Percentiles rank a stretch among this genome's conserved stretches.
phyloP scores from a whole-genome alignment of 2,797 vertebrate species.

The Urosaurus nigricauda region DNA sequence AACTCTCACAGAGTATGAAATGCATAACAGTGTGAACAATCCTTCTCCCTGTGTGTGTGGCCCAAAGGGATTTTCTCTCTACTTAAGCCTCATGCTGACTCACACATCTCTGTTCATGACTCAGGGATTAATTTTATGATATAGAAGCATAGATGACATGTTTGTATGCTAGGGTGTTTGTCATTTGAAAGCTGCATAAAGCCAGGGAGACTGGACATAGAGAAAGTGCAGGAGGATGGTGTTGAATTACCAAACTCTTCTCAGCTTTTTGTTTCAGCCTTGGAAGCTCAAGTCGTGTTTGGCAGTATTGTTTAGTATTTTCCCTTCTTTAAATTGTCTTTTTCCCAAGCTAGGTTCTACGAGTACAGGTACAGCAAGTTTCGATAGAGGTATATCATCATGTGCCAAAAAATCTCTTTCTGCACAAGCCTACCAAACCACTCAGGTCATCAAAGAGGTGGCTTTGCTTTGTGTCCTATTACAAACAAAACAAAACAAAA shows the following conservation, averaged over 20 bases:
- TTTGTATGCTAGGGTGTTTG: neutral
- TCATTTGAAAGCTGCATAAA: neutral
- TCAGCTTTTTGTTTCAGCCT: neutral
- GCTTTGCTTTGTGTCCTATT: neutral
- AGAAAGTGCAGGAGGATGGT: neutral
- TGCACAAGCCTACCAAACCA: neutral
- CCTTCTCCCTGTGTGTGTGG: constrained; percentile 9
- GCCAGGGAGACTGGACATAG: neutral
- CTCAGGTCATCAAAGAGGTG: neutral
- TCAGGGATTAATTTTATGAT: neutral
- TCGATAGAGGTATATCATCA: neutral
- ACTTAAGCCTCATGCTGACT: neutral
- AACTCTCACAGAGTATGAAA: constrained; percentile 14
- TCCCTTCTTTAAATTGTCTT: neutral
- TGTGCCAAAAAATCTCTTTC: too few relatives aligned
- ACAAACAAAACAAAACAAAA: too few relatives aligned
- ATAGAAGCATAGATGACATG: too few relatives aligned
- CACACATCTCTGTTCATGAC: neutral
- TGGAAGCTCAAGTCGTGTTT: neutral
- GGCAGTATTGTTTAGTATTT: neutral
- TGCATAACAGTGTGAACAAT: neutral
- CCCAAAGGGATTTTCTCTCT: neutral
- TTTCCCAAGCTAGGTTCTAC: neutral
- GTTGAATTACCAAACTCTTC: neutral
- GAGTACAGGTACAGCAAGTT: neutral